A percentile compares a stretch with the other conserved stretches of the same genome.
Evolutionary conservation across 2,113 vertebrate species (phyloP).

Genomic region (Platysteira castanea): DNA sequence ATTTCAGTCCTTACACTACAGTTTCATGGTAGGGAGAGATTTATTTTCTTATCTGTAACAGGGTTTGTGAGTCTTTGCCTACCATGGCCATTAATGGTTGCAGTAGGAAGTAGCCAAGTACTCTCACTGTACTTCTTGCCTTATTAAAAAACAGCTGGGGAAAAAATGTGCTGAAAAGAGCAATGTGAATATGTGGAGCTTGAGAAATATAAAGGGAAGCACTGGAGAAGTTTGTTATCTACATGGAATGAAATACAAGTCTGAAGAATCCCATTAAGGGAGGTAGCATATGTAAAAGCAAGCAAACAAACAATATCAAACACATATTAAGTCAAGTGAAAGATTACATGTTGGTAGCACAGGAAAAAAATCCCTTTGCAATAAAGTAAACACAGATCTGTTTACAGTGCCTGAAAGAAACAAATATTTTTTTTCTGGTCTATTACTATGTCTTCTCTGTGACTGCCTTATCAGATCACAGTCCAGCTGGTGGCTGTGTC

Average conservation of each 20-base stretch:
- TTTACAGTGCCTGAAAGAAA: slow-evolving; percentile 29
- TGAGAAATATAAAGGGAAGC: not conserved
- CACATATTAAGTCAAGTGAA: slow-evolving; percentile 12
- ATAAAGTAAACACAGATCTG: slow-evolving; percentile 33
- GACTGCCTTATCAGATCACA: slow-evolving; percentile 35
- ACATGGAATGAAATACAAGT: not conserved
- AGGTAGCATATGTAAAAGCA: slow-evolving; percentile 23
- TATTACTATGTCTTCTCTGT: not conserved
- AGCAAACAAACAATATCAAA: slow-evolving; percentile 9
- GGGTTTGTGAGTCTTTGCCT: not conserved
- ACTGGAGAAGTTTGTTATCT: not conserved
- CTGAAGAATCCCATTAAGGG: not conserved
- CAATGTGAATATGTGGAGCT: not conserved
- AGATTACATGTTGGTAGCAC: slow-evolving; percentile 1
- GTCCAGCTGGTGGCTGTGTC: slow-evolving; percentile 27
- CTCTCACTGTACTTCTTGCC: not conserved
- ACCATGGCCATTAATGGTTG: not conserved
- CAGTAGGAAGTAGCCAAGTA: not conserved
- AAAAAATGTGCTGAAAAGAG: not conserved
- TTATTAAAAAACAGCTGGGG: not conserved
- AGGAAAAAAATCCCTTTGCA: not conserved
- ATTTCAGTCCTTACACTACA: not conserved
- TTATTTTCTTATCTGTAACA: not conserved
- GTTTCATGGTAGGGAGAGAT: not conserved
- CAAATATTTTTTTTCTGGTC: not conserved